These are phyloP conservation scores for Nezara viridula DNA, from an alignment of 2,888 invertebrate genomes.

Conservation along the genomic window DNA sequence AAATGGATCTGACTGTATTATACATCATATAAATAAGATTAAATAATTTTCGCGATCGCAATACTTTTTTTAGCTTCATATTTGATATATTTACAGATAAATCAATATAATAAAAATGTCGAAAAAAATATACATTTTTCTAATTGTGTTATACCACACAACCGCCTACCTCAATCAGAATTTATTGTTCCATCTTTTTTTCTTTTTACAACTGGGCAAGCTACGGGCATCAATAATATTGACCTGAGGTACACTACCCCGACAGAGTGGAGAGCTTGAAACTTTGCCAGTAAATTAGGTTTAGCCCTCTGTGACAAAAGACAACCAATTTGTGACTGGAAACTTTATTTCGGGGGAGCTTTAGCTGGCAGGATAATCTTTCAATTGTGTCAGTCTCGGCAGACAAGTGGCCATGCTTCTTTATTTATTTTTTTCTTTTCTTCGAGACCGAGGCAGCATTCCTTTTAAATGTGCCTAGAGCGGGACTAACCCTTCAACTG, in stretches of 20 bases:
- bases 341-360: conserved; percentile 19
- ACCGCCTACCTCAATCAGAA: too few relatives aligned
- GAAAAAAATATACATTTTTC: too few relatives aligned
- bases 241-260: not conserved
- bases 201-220: not conserved
- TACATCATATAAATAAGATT: too few relatives aligned
- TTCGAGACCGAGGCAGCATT: conserved; percentile 3
- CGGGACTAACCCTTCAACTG: not conserved
- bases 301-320: not conserved
- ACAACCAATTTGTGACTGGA: conserved; percentile 34
- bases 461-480: conserved; percentile 24
- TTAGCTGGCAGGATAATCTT: conserved; percentile 28
- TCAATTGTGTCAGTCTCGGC: conserved; percentile 19
- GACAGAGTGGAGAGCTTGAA: not conserved
- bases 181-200: not conserved
- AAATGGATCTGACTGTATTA: too few relatives aligned
- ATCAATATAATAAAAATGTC: too few relatives aligned
- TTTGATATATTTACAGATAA: too few relatives aligned
- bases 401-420: conserved; percentile 29
- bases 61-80: too few relatives aligned
- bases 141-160: too few relatives aligned
- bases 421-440: conserved; percentile 12
- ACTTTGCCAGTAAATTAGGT: conserved; percentile 14
- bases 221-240: not conserved
- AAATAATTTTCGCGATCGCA: too few relatives aligned